Percentiles rank a stretch among this genome's conserved stretches.
phyloP scores from a whole-genome alignment of 2,797 vertebrate genomes.

The Scarus forsteni region DNA sequence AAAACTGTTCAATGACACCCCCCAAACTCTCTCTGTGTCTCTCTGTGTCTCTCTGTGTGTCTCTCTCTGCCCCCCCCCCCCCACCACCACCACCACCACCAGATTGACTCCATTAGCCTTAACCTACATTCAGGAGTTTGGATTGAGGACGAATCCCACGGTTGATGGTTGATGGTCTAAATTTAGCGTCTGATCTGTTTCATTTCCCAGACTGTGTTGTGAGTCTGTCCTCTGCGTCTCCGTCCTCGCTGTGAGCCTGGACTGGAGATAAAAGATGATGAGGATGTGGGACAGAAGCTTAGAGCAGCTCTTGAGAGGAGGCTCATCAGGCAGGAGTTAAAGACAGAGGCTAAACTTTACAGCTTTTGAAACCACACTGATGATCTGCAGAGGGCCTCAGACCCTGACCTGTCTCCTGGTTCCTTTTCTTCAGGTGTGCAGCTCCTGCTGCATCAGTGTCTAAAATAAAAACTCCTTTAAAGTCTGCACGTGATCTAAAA shows the following conservation, averaged over 20 bases:
- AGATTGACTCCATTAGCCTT: conserved; percentile 68
- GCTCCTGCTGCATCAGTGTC: too few species aligned
- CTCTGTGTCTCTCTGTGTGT: too few species aligned
- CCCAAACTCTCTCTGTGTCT: too few species aligned
- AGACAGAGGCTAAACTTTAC: neutral
- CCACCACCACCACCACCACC: too few species aligned
- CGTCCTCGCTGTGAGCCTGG: conserved; percentile 49
- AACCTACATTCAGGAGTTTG: conserved; percentile 80
- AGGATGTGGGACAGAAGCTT: conserved; percentile 16
- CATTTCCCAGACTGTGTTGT: conserved; percentile 48
- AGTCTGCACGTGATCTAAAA: too few species aligned
- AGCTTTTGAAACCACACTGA: too few species aligned
- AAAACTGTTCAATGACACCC: too few species aligned
- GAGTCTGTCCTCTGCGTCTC: conserved; percentile 70
- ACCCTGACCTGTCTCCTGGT: too few species aligned
- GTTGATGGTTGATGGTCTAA: conserved; percentile 70
- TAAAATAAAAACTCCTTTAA: too few species aligned
- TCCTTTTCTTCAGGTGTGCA: too few species aligned
- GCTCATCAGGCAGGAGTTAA: neutral
- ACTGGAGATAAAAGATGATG: conserved; percentile 37
- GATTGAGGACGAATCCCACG: conserved; percentile 80
- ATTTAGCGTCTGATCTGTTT: conserved; percentile 70
- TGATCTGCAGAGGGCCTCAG: too few species aligned
- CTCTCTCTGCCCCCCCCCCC: too few species aligned
- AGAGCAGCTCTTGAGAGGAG: conserved; percentile 13